phyloP scores from a whole-genome alignment of 92 coral and sea anemone species.

The Palythoa grandis region DNA sequence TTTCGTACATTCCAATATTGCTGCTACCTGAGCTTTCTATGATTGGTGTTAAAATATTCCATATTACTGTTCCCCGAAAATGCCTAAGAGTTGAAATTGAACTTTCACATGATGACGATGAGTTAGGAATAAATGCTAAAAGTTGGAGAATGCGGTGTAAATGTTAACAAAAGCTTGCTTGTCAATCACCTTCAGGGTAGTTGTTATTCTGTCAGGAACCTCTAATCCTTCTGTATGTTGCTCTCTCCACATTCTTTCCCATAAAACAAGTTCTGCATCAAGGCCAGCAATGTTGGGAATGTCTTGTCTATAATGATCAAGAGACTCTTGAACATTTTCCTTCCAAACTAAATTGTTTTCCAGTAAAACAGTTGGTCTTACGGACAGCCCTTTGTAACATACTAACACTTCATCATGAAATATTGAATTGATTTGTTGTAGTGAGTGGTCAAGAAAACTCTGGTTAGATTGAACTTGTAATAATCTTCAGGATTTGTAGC shows the following conservation, averaged over 20 bases:
- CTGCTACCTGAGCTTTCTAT: too few relatives aligned
- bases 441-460: constrained; percentile 6
- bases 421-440: background rate
- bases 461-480: background rate
- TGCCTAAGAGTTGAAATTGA: constrained; percentile 60
- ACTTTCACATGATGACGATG: constrained; percentile 67
- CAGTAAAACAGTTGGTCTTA: background rate
- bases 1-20: too few relatives aligned
- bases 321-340: background rate
- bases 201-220: constrained; percentile 58
- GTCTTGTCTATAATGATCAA: constrained; percentile 54
- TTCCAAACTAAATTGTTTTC: constrained; percentile 15
- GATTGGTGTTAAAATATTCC: too few relatives aligned
- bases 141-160: constrained; percentile 55
- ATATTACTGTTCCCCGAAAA: too few relatives aligned
- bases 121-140: constrained; percentile 62
- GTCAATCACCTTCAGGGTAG: constrained; percentile 58
- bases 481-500: constrained; percentile 28
- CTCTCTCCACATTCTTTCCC: constrained; percentile 63
- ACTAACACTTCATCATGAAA: constrained; percentile 1
- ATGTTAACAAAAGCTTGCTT: constrained; percentile 45
- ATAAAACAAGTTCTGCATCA: constrained; percentile 56
- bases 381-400: background rate
- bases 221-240: constrained; percentile 48
- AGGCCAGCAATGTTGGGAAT: constrained; percentile 65